A percentile compares a stretch with the other conserved stretches of the same genome.
Evolutionary conservation across 1,140 invertebrate genomes (phyloP).

Genomic region (Matsumurasca onukii): DNA sequence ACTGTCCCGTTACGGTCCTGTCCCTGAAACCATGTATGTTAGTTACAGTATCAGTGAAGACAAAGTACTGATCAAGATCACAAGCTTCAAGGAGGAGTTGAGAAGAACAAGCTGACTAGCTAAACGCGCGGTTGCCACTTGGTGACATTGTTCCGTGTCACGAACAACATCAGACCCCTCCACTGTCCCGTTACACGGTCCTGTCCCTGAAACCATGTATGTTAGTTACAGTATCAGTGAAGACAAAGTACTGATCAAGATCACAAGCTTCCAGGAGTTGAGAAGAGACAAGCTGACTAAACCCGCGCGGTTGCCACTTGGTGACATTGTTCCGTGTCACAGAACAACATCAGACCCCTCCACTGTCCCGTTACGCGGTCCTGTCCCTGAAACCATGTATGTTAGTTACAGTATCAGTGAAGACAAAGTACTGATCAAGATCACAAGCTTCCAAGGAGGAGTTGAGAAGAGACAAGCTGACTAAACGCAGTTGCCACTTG

Average conservation of each 20-base stretch:
- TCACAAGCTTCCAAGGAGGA: constrained; percentile 51
- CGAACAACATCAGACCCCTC: constrained; percentile 53
- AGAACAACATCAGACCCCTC: constrained; percentile 56
- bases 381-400: not conserved
- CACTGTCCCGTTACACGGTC: constrained; percentile 60
- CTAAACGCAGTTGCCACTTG: constrained; percentile 55
- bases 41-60: constrained; percentile 58
- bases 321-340: constrained; percentile 35
- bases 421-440: constrained; percentile 54
- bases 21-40: constrained; percentile 50
- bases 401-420: constrained; percentile 57
- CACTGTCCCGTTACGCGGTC: constrained; percentile 60
- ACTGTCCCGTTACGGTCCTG: constrained; percentile 59
- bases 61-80: constrained; percentile 53
- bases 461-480: constrained; percentile 53
- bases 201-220: constrained; percentile 44
- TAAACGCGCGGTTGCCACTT: constrained; percentile 57
- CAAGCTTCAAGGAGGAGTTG: constrained; percentile 45
- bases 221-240: constrained; percentile 55
- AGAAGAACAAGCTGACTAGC: constrained; percentile 48
- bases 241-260: constrained; percentile 54
- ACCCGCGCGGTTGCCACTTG: constrained; percentile 55
- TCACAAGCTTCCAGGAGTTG: constrained; percentile 51
- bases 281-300: constrained; percentile 55
- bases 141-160: constrained; percentile 52